phyloP scores from a whole-genome alignment of 2,888 invertebrate species.

The Laothoe populi region DNA sequence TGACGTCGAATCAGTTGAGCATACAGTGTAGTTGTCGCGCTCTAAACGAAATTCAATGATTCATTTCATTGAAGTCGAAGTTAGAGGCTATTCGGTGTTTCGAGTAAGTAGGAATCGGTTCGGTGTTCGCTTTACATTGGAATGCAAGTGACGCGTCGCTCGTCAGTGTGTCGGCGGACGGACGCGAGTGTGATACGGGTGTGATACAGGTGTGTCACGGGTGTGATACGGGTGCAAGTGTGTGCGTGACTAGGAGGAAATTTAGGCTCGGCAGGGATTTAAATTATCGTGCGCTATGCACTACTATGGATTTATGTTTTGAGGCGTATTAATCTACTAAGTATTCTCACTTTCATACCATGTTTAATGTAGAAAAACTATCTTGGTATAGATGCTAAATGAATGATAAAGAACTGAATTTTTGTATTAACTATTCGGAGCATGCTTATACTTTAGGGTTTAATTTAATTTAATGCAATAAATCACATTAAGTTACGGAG shows the following conservation, averaged over 20 bases:
- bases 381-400: conserved; percentile 84
- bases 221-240: conserved; percentile 47
- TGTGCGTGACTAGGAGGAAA: conserved; percentile 74
- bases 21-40: conserved; percentile 39
- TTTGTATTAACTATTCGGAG: conserved; percentile 83
- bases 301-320: conserved; percentile 66
- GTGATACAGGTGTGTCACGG: conserved; percentile 41
- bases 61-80: conserved; percentile 44
- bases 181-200: conserved; percentile 33
- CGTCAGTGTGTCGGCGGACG: conserved; percentile 40
- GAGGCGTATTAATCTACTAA: conserved; percentile 74
- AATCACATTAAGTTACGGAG: conserved; percentile 37
- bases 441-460: conserved; percentile 78
- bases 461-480: conserved; percentile 72
- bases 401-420: conserved; percentile 85
- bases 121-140: conserved; percentile 48
- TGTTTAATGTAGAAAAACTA: conserved; percentile 77
- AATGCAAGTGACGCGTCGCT: conserved; percentile 52
- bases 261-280: conserved; percentile 81
- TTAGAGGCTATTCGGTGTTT: conserved; percentile 55
- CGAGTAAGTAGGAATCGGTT: conserved; percentile 51
- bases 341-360: conserved; percentile 80
- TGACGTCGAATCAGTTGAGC: conserved; percentile 43
- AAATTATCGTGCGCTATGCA: conserved; percentile 56
- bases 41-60: conserved; percentile 42